phyloP scores from a whole-genome alignment of 1,140 invertebrate genomes.

The Papilio polytes region DNA sequence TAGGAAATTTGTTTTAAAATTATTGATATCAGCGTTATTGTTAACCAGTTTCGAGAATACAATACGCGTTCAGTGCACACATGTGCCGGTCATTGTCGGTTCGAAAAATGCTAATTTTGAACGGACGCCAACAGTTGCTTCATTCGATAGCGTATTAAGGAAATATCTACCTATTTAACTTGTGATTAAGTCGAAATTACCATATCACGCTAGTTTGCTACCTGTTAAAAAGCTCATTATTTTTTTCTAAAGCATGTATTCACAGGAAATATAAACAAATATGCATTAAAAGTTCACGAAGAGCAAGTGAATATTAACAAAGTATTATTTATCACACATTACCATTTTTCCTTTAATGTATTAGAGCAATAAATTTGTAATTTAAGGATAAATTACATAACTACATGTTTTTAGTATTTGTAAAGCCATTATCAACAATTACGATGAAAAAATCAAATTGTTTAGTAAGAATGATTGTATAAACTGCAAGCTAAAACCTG shows the following conservation, averaged over 20 bases:
- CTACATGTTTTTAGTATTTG: background rate
- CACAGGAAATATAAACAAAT: conserved; percentile 3
- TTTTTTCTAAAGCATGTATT: conserved; percentile 10
- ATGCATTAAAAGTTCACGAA: background rate
- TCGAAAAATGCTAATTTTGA: conserved; percentile 40
- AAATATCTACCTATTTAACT: background rate
- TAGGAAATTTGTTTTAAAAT: background rate
- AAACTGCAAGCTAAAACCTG: background rate
- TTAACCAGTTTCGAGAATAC: conserved; percentile 14
- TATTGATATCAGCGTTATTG: background rate
- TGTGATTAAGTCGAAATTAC: conserved; percentile 1
- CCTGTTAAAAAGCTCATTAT: conserved; percentile 28
- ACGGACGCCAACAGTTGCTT: conserved; percentile 30
- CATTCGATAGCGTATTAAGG: background rate
- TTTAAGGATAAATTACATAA: background rate
- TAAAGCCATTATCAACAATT: too few species aligned
- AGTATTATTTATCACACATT: background rate
- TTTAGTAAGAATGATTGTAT: background rate
- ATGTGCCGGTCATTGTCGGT: conserved; percentile 35
- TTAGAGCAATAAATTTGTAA: background rate
- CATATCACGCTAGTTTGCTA: background rate
- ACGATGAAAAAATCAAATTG: background rate
- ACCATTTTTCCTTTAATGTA: background rate
- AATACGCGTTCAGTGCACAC: conserved; percentile 21
- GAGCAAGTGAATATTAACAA: background rate